A percentile compares a stretch with the other conserved stretches of the same genome.
Conservation (phyloP, 1,140 invertebrate genomes). For the Drosophila sucinea region DNA sequence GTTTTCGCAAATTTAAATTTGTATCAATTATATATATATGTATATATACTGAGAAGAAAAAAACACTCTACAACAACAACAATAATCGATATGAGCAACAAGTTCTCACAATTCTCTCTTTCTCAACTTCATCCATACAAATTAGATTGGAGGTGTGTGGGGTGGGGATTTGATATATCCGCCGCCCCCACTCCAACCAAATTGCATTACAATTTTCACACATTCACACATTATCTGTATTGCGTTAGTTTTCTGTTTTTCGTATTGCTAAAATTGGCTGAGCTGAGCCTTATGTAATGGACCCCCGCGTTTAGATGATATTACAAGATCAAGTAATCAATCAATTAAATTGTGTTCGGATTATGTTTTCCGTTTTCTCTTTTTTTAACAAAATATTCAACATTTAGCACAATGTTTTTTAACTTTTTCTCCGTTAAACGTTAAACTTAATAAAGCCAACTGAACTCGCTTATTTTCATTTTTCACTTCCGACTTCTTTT, state of each 20-base stretch:
- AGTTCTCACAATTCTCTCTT: constrained; percentile 16
- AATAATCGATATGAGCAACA: constrained; percentile 64
- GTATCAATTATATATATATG: constrained; percentile 1
- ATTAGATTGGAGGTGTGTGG: background rate
- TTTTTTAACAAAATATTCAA: constrained; percentile 5
- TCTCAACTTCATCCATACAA: background rate
- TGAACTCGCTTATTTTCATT: background rate
- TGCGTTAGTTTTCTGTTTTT: constrained; percentile 5
- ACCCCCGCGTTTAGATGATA: constrained; percentile 16
- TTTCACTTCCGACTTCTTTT: constrained; percentile 8
- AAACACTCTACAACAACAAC: constrained; percentile 58
- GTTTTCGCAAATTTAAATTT: constrained; percentile 18
- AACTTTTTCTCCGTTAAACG: constrained; percentile 25
- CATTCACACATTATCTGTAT: constrained; percentile 9
- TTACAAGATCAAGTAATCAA: constrained; percentile 8
- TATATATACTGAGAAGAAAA: background rate
- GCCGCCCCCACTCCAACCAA: background rate
- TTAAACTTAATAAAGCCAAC: constrained; percentile 67
- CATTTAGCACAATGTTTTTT: constrained; percentile 19
- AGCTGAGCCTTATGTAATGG: constrained; percentile 13
- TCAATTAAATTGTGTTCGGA: background rate
- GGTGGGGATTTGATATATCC: background rate
- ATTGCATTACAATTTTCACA: background rate
- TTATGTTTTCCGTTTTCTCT: background rate
- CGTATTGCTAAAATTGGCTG: constrained; percentile 12